Conservation (phyloP, 2,113 vertebrate species). For the Meleagris gallopavo region DNA sequence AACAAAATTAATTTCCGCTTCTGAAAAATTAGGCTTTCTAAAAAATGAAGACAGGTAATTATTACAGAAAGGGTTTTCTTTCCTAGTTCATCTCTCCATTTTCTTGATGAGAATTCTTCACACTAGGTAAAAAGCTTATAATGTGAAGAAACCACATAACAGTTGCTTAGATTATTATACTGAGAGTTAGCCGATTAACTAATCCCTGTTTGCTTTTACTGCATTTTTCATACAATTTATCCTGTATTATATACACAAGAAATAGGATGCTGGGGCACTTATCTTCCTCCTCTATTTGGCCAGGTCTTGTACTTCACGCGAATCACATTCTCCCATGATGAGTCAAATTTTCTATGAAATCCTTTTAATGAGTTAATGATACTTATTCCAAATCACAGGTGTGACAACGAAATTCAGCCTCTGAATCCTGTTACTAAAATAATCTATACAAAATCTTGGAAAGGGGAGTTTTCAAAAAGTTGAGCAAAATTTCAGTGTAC, state of each 20-base stretch:
- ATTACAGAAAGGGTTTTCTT: not conserved
- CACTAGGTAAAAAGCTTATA: not conserved
- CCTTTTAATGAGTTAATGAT: not conserved
- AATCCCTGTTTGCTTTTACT: not conserved
- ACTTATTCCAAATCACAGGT: not conserved
- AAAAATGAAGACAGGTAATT: not conserved
- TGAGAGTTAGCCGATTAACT: not conserved
- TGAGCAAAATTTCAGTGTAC: not conserved
- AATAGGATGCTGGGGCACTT: not conserved
- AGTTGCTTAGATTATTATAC: not conserved
- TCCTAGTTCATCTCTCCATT: not conserved
- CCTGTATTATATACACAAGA: not conserved
- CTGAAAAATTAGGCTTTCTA: not conserved
- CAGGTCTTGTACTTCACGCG: not conserved
- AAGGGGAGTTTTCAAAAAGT: not conserved
- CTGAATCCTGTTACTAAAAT: not conserved
- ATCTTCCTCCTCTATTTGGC: not conserved
- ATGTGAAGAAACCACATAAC: not conserved
- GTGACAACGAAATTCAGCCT: not conserved
- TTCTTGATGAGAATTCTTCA: not conserved
- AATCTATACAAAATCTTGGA: not conserved
- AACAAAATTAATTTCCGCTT: constrained; percentile 17
- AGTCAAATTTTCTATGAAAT: not conserved
- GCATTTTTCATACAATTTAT: not conserved
- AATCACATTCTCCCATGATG: not conserved